Conservation (phyloP, 2,888 invertebrate genomes). For the Baccha elongata region DNA sequence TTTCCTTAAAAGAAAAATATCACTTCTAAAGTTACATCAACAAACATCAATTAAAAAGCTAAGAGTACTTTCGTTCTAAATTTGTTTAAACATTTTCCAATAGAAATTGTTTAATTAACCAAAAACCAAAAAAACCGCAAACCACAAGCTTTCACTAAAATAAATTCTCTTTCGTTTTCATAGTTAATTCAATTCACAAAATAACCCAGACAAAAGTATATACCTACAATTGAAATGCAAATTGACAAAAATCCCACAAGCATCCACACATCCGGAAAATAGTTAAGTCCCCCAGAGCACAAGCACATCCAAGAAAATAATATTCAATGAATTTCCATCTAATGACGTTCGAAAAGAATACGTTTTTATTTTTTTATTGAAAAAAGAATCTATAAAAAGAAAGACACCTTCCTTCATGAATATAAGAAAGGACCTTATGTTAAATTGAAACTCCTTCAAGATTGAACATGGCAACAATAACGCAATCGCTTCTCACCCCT, state of each 20-base stretch:
- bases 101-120: constrained; percentile 6
- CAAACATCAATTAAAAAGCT: too few species aligned
- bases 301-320: not conserved
- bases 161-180: not conserved
- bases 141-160: constrained; percentile 5
- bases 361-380: not conserved
- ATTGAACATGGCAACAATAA: constrained; percentile 50
- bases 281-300: not conserved
- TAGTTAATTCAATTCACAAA: not conserved
- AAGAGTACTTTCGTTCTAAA: too few species aligned
- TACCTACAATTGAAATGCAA: not conserved
- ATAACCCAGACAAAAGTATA: not conserved
- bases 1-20: too few species aligned
- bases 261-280: not conserved
- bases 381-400: not conserved
- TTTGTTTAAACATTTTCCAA: too few species aligned
- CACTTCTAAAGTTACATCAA: too few species aligned
- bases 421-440: not conserved
- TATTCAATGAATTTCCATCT: not conserved
- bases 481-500: constrained; percentile 3
- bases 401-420: not conserved
- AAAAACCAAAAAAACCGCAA: constrained; percentile 10
- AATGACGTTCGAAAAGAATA: constrained; percentile 1
- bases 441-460: constrained; percentile 3
- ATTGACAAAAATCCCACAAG: not conserved